Evolutionary conservation across 2,113 vertebrate species (phyloP).

Genomic region (Gasterosteus nipponicus): DNA sequence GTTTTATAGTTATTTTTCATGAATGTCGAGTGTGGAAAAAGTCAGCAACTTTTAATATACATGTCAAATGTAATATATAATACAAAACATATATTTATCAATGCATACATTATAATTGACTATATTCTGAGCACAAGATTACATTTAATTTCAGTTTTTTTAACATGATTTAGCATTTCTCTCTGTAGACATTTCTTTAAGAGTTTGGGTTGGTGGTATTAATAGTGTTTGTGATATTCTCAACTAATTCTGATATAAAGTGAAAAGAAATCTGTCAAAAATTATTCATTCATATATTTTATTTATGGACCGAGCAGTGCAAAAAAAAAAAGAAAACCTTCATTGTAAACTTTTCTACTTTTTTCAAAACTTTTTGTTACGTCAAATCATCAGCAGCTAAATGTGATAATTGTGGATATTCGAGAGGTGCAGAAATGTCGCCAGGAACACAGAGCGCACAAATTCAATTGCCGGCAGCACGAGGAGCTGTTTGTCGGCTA

Average conservation of each 20-base stretch:
- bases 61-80: not conserved
- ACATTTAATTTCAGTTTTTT: too few species aligned
- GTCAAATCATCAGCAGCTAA: not conserved
- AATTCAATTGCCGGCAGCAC: constrained; percentile 9
- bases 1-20: too few species aligned
- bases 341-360: not conserved
- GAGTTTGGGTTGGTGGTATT: too few species aligned
- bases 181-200: too few species aligned
- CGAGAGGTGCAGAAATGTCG: not conserved
- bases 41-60: too few species aligned
- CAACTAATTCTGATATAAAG: too few species aligned
- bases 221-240: too few species aligned
- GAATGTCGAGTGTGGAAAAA: not conserved
- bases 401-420: not conserved
- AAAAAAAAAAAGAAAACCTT: not conserved
- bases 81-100: not conserved
- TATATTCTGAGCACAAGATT: too few species aligned
- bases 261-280: too few species aligned
- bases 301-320: too few species aligned
- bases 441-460: constrained; percentile 22
- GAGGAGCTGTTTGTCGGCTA: constrained; percentile 28
- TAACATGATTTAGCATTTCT: too few species aligned
- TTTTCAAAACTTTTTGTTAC: not conserved
- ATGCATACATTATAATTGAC: not conserved
- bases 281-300: too few species aligned